These are phyloP conservation scores for Aphodius sticticus DNA, from an alignment of 2,888 invertebrate species.

Conservation along the genomic window DNA sequence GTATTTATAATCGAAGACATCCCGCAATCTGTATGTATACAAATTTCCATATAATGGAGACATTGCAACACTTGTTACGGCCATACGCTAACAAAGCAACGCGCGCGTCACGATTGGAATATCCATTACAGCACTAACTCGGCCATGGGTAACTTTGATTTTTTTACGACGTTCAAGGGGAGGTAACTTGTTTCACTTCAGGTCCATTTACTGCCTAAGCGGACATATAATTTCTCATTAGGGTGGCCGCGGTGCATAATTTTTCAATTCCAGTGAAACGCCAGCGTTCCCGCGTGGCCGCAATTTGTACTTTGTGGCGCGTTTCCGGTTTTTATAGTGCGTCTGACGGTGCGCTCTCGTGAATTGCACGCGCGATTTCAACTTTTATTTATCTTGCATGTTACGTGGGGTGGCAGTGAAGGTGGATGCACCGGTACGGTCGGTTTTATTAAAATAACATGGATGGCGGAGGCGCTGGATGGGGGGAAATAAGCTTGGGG, in stretches of 20 bases:
- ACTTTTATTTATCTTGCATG: background rate
- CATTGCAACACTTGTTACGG: background rate
- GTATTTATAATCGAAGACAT: background rate
- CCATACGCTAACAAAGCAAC: background rate
- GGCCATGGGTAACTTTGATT: background rate
- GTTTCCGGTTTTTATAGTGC: background rate
- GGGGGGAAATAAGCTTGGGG: background rate
- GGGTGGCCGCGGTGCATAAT: background rate
- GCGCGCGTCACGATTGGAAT: background rate
- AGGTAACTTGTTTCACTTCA: background rate
- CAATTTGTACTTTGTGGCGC: background rate
- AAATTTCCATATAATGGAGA: constrained; percentile 4
- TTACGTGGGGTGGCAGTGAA: background rate
- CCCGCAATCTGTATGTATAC: background rate
- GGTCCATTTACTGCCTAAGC: background rate
- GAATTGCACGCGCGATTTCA: background rate
- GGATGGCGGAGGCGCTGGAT: background rate
- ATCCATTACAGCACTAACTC: background rate
- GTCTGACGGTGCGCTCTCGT: background rate
- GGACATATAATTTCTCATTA: constrained; percentile 4
- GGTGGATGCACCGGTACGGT: background rate
- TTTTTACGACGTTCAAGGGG: background rate
- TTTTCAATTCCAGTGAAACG: background rate
- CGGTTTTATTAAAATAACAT: background rate
- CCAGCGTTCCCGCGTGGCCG: background rate